A percentile compares a stretch with the other conserved stretches of the same genome.
Conservation (phyloP, 2,797 vertebrate species). For the Pipistrellus kuhlii region DNA sequence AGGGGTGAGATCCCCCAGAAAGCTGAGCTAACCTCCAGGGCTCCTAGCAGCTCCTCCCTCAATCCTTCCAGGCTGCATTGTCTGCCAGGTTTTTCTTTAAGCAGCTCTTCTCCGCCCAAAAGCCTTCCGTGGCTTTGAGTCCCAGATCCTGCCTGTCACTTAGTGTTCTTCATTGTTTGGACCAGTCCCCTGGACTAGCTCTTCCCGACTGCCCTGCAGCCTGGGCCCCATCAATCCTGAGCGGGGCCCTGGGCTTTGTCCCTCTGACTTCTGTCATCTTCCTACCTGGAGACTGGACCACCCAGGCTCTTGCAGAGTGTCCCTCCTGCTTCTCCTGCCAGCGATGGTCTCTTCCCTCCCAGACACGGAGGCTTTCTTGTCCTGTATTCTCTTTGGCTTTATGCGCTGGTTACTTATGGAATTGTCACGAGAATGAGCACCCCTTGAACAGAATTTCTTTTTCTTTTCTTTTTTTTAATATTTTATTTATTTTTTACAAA, state of each 20-base stretch:
- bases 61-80: not conserved
- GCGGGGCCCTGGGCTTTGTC: not conserved
- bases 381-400: not conserved
- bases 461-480: too few species aligned
- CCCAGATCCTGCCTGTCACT: not conserved
- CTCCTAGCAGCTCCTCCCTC: not conserved
- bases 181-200: not conserved
- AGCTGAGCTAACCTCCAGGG: not conserved
- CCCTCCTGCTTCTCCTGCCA: not conserved
- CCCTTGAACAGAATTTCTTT: not conserved
- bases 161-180: not conserved
- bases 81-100: not conserved
- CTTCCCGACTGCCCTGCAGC: not conserved
- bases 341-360: not conserved
- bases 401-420: not conserved
- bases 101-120: not conserved
- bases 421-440: not conserved
- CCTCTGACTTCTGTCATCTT: not conserved
- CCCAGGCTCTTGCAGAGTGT: not conserved
- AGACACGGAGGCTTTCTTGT: not conserved
- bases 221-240: not conserved
- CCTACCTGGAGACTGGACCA: not conserved
- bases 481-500: too few species aligned
- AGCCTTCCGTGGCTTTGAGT: not conserved
- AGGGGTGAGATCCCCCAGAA: not conserved